These are phyloP conservation scores for Megamerina dolium DNA, from an alignment of 2,888 invertebrate species.

Conservation along the genomic window DNA sequence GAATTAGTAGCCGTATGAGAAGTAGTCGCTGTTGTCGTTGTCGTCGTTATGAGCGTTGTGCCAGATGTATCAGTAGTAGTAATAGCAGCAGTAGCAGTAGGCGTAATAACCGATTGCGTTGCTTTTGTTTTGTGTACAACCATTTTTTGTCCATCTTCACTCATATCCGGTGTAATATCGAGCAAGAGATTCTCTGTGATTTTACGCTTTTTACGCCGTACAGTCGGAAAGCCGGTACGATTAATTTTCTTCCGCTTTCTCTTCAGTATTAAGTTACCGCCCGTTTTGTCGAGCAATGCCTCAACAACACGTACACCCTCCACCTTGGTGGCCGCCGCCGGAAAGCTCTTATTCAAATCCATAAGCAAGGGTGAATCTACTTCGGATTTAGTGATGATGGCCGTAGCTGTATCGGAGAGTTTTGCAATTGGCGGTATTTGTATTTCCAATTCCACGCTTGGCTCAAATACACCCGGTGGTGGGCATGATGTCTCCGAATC, in stretches of 20 bases:
- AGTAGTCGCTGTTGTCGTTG: background rate
- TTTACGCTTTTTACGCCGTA: constrained; percentile 75
- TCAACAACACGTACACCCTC: constrained; percentile 40
- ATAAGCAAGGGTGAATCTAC: constrained; percentile 48
- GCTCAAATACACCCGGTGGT: constrained; percentile 66
- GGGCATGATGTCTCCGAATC: constrained; percentile 37
- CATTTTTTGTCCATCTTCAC: constrained; percentile 13
- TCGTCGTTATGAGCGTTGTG: background rate
- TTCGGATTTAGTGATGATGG: constrained; percentile 50
- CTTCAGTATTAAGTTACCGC: constrained; percentile 49
- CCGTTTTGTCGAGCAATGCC: constrained; percentile 43
- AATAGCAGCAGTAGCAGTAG: too few species aligned
- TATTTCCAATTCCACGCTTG: constrained; percentile 62
- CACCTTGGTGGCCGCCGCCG: constrained; percentile 21
- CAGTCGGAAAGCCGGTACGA: constrained; percentile 80
- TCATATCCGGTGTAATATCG: constrained; percentile 16
- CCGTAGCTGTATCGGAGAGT: constrained; percentile 47
- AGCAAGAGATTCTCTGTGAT: constrained; percentile 24
- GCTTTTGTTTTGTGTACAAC: too few species aligned
- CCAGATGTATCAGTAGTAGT: background rate
- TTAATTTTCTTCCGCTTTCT: constrained; percentile 72
- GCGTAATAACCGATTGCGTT: constrained; percentile 2
- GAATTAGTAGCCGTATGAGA: background rate
- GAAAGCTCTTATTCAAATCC: constrained; percentile 29
- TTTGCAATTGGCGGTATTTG: constrained; percentile 58